A percentile compares a stretch with the other conserved stretches of the same genome.
phyloP scores from a whole-genome alignment of 2,888 invertebrate species.

The Ophraella communa region DNA sequence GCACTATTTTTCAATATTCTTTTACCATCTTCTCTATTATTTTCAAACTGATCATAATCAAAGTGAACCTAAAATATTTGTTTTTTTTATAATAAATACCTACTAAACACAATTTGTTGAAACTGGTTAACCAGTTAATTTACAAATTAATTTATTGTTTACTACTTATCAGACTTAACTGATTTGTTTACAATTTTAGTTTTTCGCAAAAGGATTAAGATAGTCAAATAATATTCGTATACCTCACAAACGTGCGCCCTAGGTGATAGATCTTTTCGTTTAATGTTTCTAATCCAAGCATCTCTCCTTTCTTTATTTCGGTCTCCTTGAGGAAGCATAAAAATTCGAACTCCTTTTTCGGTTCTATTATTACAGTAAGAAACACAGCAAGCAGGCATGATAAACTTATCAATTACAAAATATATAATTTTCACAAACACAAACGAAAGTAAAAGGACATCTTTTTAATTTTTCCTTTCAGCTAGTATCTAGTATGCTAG shows the following conservation, averaged over 20 bases:
- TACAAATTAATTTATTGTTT: neutral
- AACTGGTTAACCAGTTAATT: too few relatives aligned
- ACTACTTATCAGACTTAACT: neutral
- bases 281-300: constrained; percentile 15
- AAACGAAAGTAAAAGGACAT: neutral
- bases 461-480: too few relatives aligned
- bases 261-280: constrained; percentile 8
- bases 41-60: constrained; percentile 24
- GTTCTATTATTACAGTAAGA: constrained; percentile 6
- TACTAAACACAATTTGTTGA: neutral
- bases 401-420: too few relatives aligned
- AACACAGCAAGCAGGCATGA: constrained; percentile 22
- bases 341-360: constrained; percentile 12
- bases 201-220: too few relatives aligned
- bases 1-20: constrained; percentile 19
- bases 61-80: constrained; percentile 24
- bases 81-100: neutral
- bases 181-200: too few relatives aligned
- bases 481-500: too few relatives aligned
- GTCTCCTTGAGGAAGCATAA: constrained; percentile 13
- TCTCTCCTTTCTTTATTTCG: constrained; percentile 21
- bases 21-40: constrained; percentile 18
- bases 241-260: constrained; percentile 19
- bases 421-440: neutral
- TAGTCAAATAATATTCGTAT: neutral